These are phyloP conservation scores for Platyscapa corneri DNA, from an alignment of 1,140 invertebrate species.

Conservation along the genomic window DNA sequence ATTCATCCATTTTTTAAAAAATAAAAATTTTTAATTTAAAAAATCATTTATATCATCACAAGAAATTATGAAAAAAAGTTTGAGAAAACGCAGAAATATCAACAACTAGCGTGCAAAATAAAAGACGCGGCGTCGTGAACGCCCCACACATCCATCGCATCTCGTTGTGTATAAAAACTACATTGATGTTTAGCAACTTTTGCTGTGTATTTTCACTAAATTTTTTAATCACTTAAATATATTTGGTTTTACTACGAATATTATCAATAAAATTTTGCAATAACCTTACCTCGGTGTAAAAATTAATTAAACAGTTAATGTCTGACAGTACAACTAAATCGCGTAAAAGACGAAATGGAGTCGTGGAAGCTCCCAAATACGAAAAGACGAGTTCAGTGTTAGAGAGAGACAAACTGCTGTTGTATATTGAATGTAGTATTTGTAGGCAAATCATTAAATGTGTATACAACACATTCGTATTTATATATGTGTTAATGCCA, in stretches of 20 bases:
- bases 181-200: background rate
- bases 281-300: background rate
- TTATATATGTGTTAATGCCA: background rate
- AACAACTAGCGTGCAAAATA: background rate
- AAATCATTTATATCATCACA: background rate
- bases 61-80: too few species aligned
- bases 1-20: background rate
- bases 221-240: background rate
- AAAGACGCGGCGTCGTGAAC: slow-evolving; percentile 17
- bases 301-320: background rate
- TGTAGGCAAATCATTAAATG: too few species aligned
- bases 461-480: background rate
- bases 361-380: background rate
- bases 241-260: background rate
- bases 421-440: too few species aligned
- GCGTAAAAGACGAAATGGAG: slow-evolving; percentile 41
- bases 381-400: background rate
- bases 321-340: background rate
- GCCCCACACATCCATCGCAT: background rate
- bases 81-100: background rate
- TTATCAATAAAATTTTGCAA: background rate
- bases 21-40: background rate
- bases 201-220: background rate
- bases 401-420: background rate
- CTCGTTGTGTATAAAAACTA: background rate